Conservation (phyloP, 2,888 invertebrate species). For the Lypha dubia region DNA sequence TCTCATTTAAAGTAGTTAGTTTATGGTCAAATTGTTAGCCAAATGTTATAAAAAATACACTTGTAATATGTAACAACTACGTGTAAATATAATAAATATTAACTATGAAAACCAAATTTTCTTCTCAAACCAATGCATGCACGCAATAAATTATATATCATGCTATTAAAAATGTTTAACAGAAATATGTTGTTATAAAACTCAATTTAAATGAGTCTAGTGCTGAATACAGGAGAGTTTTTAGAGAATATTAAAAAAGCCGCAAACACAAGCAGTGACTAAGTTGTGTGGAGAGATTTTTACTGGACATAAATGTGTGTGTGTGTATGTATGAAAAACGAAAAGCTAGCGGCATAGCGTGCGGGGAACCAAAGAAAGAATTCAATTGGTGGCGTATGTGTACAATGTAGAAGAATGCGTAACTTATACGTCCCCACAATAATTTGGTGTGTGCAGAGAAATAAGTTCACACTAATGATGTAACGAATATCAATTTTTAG, state of each 20-base stretch:
- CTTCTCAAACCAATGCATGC: too few relatives aligned
- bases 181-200: not conserved
- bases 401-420: conserved; percentile 22
- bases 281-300: not conserved
- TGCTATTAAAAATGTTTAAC: conserved; percentile 51
- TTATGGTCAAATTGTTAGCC: too few relatives aligned
- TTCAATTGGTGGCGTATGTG: conserved; percentile 44
- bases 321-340: not conserved
- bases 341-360: conserved; percentile 60
- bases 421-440: conserved; percentile 66
- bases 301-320: not conserved
- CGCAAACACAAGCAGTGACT: not conserved
- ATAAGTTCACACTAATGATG: too few relatives aligned
- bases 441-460: not conserved
- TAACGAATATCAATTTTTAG: too few relatives aligned
- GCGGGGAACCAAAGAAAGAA: conserved; percentile 17
- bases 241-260: not conserved
- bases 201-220: conserved; percentile 46
- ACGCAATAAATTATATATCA: conserved; percentile 39
- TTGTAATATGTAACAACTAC: too few relatives aligned
- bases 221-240: conserved; percentile 43
- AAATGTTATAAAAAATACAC: too few relatives aligned
- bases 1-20: too few relatives aligned
- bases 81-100: too few relatives aligned
- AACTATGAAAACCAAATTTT: too few relatives aligned